A percentile compares a stretch with the other conserved stretches of the same genome.
Conservation (phyloP, 2,113 vertebrate species). For the Dromiciops gliroides region DNA sequence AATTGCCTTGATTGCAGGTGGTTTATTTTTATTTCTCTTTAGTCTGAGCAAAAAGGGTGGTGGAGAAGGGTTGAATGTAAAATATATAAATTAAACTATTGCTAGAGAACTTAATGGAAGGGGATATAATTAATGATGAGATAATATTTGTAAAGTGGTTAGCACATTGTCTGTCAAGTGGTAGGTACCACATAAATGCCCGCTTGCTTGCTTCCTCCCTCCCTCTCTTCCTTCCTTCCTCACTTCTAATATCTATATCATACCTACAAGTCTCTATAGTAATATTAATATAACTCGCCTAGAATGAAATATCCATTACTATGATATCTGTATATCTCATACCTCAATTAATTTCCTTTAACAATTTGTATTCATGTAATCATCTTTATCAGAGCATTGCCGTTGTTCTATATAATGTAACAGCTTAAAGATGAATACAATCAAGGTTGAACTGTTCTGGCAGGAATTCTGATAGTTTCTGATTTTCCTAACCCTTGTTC, state of each 20-base stretch:
- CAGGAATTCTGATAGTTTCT: background rate
- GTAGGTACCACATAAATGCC: background rate
- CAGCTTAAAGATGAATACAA: background rate
- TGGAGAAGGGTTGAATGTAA: background rate
- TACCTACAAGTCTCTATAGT: background rate
- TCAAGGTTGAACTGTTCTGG: background rate
- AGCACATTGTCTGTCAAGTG: background rate
- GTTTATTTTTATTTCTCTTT: constrained; percentile 44
- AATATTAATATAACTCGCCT: background rate
- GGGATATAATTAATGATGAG: background rate
- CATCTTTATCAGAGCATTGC: background rate
- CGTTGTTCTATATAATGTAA: background rate
- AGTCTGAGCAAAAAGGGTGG: background rate
- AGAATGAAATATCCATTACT: background rate
- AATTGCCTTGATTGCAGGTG: constrained; percentile 33
- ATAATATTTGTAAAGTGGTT: background rate
- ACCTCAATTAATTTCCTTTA: background rate
- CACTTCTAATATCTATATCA: background rate
- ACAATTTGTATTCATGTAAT: background rate
- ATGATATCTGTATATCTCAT: background rate
- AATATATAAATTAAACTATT: background rate
- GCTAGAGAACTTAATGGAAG: background rate
- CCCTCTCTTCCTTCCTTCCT: background rate
- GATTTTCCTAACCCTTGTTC: background rate
- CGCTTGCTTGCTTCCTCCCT: background rate